Base-by-base conservation (phyloP, 2,113 vertebrate genomes). In the Grallaria varia region DNA sequence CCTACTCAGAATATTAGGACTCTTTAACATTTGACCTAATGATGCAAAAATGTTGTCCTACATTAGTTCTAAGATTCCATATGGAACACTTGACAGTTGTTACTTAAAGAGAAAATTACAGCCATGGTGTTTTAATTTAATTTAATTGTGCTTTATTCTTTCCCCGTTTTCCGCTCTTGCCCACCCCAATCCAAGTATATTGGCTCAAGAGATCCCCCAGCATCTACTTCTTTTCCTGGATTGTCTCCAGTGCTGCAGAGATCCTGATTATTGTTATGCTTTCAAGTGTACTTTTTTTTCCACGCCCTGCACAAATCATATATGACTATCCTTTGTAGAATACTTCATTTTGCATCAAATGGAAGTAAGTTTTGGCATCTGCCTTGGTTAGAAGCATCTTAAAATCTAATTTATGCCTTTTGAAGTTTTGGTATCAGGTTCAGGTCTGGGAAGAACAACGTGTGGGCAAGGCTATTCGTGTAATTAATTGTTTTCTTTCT, bases 401-500 rank as follows among this genome's bases (percentile, higher is more conserved):
- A 49, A 93, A 79, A 93, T 56, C 23, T 63, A 90, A 56, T 91
- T 63, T 66, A 35, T 77, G 20, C 44, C 37, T 81, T 93, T 67
- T 75, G 35, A 86, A 50, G 52, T 62, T 89, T 81, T 88, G 39
- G 25, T 94, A 25, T 58, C 0, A 0, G 20, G 28, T 58, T 88
- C 30, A 47, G 39, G 42, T 69, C 90, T 81, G 78, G 39, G 22
- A 88, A 72, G 60, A 90, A 27, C 49, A 79, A 44, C 64, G 90
- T 76, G 12, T 53, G 71, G 30, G 39, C 67, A 86, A 63, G 75
- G 27, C 68, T 93, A 18, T 81, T 60, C 72, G 86, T 95, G 52
- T 90, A 96, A 96, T 95, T 94, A 95, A 95, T 86, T 95, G 88
- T 92, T 96, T 92, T 88, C 52, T 96, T 94, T 96, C 87, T 77